Base-by-base conservation (phyloP, 2,113 vertebrate species). In the Quiscalus mexicanus region DNA sequence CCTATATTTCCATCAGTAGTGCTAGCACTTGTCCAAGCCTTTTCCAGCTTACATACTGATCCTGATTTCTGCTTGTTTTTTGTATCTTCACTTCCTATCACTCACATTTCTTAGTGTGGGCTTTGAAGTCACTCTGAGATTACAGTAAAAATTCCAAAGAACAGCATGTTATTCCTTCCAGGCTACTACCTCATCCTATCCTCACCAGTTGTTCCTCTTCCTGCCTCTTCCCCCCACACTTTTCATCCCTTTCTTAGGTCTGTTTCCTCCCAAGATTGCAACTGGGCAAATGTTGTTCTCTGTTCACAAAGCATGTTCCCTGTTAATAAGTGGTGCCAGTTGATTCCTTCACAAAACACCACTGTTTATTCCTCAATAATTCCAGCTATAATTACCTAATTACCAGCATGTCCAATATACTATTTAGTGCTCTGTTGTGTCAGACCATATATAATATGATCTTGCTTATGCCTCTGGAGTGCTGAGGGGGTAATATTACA, bases 331-430 rank as follows among this genome's bases (percentile, higher is more conserved):
- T 42, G 49, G 62, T 91, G 49, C 74, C n/a, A 62, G 33, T 19
- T 44, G 24, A 44, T 84, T 81, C 41, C 59, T 74, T 82, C 82
- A 65, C 75, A 58, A 76, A 94, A 65, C 50, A 55, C 1, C 67
- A 19, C 58, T 62, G 11, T 77, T 94, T 93, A 76, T 79, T 82
- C 58, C 67, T 73, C 53, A 93, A 50, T 70, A 71, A n/a, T 85
- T 79, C 28, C 24, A 82, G 31, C 77, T 79, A 15, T 58, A 93
- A 82, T 93, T 91, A 79, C 25, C 58, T 73, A 85, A 87, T 96
- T 94, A 75, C 41, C 62, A 73, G 49, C 70, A 45, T 58, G n/a
- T 65, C 31, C 50, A 79, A 64, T 39, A 11, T 24, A 52, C 15
- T 24, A 20, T 69, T 76, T 60, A 78, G 23, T 64, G 35, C 31